Conservation (phyloP, 2,113 vertebrate genomes). For the Elephantulus edwardii region DNA sequence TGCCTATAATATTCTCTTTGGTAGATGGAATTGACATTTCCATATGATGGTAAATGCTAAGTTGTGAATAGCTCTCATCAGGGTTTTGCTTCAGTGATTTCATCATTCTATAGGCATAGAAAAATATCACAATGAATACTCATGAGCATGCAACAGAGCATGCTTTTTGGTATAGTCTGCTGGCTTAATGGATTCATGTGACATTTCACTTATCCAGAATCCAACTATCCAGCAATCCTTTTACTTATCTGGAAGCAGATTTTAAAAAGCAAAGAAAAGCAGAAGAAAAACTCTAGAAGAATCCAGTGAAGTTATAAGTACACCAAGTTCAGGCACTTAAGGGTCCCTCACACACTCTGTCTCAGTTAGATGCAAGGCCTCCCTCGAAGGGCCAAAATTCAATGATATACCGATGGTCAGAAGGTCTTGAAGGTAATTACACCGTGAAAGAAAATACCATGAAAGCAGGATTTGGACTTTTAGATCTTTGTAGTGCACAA, state of each 20-base stretch:
- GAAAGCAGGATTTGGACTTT: neutral
- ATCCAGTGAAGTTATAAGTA: neutral
- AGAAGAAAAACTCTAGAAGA: neutral
- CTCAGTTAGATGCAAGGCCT: neutral
- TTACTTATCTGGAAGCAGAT: neutral
- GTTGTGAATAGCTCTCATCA: conserved; percentile 41
- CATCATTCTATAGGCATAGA: neutral
- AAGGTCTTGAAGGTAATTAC: neutral
- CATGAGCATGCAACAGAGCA: neutral
- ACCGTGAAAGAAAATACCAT: neutral
- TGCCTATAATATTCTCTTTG: conserved; percentile 26
- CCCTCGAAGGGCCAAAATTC: neutral
- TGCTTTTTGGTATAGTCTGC: neutral
- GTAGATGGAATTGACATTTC: conserved; percentile 54
- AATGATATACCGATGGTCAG: no score
- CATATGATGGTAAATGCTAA: conserved; percentile 37
- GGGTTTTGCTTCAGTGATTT: conserved; percentile 45
- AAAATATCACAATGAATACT: neutral
- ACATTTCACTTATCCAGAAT: conserved; percentile 7
- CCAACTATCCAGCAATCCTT: neutral
- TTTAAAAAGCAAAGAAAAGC: neutral
- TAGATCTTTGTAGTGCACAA: neutral
- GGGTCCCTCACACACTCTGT: neutral
- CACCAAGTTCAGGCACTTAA: neutral
- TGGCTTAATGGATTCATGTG: conserved; percentile 1